A percentile compares a stretch with the other conserved stretches of the same genome.
phyloP scores from a whole-genome alignment of 53 echinoderm and acorn worm species.

The Paracentrotus lividus region DNA sequence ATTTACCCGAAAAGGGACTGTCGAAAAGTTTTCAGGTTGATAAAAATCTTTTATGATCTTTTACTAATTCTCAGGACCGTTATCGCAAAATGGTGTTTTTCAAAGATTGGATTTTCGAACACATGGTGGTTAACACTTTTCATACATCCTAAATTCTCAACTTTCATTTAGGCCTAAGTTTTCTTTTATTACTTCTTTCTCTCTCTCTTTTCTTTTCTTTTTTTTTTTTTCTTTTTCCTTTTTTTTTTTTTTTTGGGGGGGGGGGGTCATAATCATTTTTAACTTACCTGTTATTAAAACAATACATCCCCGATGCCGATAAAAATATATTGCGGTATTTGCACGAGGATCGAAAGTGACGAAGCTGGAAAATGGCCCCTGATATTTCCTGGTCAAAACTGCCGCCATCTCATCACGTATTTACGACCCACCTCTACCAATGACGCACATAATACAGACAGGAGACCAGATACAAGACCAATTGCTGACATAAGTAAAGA shows the following conservation, averaged over 20 bases:
- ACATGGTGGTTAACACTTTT: no score
- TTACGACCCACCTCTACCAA: constrained; percentile 41
- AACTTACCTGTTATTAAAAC: constrained; percentile 47
- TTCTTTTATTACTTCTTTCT: no score
- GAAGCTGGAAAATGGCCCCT: constrained; percentile 29
- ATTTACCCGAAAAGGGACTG: neutral
- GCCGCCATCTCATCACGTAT: constrained; percentile 22
- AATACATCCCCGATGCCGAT: constrained; percentile 52
- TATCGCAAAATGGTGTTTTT: neutral
- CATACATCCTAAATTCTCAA: no score
- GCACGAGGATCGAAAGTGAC: constrained; percentile 14
- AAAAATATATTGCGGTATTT: constrained; percentile 56
- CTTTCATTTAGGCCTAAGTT: no score
- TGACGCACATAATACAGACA: constrained; percentile 35
- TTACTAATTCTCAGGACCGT: neutral
- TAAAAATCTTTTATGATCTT: neutral
- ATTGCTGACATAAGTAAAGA: neutral
- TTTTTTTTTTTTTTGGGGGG: neutral
- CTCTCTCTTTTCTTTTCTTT: neutral
- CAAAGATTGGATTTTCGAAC: no score
- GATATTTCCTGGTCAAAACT: constrained; percentile 50
- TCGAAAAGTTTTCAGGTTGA: neutral
- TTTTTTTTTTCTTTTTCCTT: no score
- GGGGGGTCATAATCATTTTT: neutral
- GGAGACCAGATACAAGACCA: constrained; percentile 15